These are phyloP conservation scores for Limanda limanda DNA, from an alignment of 2,113 vertebrate species.

Conservation along the genomic window DNA sequence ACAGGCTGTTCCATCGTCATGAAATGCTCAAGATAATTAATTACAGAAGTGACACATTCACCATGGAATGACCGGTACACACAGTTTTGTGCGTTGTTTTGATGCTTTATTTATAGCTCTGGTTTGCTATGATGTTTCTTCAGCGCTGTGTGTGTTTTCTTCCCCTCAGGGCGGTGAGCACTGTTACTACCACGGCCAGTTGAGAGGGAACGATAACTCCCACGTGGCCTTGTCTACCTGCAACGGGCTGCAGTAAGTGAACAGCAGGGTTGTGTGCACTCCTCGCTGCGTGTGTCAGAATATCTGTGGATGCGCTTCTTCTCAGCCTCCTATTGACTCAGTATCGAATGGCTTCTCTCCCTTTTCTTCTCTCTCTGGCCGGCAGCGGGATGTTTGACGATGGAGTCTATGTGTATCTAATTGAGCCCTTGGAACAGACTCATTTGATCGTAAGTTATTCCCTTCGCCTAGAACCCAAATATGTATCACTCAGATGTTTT, in stretches of 20 bases:
- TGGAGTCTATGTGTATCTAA: slow-evolving; percentile 87
- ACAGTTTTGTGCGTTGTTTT: slow-evolving; percentile 13
- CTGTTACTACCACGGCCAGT: slow-evolving; percentile 95
- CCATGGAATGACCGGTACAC: background rate
- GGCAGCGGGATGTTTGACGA: slow-evolving; percentile 97
- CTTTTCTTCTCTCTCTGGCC: slow-evolving; percentile 58
- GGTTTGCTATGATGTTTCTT: slow-evolving; percentile 46
- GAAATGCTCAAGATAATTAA: slow-evolving; percentile 12
- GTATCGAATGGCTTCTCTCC: slow-evolving; percentile 60
- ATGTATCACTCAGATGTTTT: slow-evolving; percentile 7
- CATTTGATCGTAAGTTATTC: slow-evolving; percentile 88
- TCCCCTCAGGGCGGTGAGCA: slow-evolving; percentile 93
- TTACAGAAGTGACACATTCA: slow-evolving; percentile 12
- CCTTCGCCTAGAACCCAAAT: background rate
- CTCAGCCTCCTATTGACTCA: slow-evolving; percentile 46
- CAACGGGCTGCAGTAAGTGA: slow-evolving; percentile 96
- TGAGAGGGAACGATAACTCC: slow-evolving; percentile 89
- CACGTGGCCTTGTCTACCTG: slow-evolving; percentile 93
- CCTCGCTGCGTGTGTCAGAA: slow-evolving; percentile 26
- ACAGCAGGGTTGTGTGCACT: slow-evolving; percentile 31
- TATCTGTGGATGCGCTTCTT: slow-evolving; percentile 45
- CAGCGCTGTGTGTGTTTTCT: slow-evolving; percentile 47
- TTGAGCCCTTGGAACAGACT: slow-evolving; percentile 89
- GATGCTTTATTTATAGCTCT: background rate
- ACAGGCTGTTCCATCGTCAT: slow-evolving; percentile 43